These are phyloP conservation scores for Alentia gelatinosa DNA, from an alignment of 2,888 invertebrate genomes.

Conservation along the genomic window DNA sequence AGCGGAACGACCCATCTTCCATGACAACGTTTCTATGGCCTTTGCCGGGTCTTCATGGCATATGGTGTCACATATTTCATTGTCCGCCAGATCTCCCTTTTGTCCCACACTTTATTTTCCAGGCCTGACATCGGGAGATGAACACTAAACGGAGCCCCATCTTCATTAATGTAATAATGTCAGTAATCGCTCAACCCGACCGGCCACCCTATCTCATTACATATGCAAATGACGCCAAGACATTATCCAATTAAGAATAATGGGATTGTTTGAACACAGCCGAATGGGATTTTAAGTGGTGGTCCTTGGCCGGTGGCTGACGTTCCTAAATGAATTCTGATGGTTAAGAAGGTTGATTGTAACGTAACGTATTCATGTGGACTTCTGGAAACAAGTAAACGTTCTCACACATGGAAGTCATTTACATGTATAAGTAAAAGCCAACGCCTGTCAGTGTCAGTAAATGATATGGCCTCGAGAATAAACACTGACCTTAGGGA, in stretches of 20 bases:
- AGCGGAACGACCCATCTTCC: background rate
- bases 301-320: constrained; percentile 12
- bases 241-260: constrained; percentile 49
- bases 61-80: constrained; percentile 26
- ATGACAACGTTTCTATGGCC: background rate
- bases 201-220: constrained; percentile 37
- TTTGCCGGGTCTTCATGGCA: background rate
- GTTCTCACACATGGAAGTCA: constrained; percentile 11
- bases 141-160: background rate
- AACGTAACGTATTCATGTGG: background rate
- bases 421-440: constrained; percentile 15
- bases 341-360: constrained; percentile 9
- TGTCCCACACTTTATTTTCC: background rate
- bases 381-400: constrained; percentile 17
- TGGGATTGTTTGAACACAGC: constrained; percentile 47
- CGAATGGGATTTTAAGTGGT: constrained; percentile 51
- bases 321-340: background rate
- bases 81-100: constrained; percentile 28
- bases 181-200: constrained; percentile 39
- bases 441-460: background rate
- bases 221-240: constrained; percentile 47
- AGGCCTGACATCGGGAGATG: background rate
- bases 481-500: background rate
- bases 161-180: constrained; percentile 47
- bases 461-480: background rate